These are phyloP conservation scores for Aldabrachelys gigantea DNA, from an alignment of 2,113 vertebrate species.

Conservation along the genomic window DNA sequence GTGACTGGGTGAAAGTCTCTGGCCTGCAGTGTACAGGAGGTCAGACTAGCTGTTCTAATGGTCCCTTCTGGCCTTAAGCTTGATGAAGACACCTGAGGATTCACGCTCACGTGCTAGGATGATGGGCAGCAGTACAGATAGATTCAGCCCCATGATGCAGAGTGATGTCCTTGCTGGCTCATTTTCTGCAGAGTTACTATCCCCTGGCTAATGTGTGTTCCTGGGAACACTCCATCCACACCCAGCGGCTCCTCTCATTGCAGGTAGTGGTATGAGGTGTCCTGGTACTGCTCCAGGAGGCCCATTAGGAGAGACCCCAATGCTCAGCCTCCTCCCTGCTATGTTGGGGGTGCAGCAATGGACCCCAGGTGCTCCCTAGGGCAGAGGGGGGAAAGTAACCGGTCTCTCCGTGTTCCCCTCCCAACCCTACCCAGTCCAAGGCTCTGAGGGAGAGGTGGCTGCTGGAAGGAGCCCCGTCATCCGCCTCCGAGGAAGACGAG, in stretches of 20 bases:
- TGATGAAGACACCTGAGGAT: not conserved
- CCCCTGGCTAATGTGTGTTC: not conserved
- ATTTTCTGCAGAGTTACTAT: not conserved
- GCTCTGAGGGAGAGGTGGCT: slow-evolving; percentile 93
- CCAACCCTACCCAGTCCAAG: slow-evolving; percentile 83
- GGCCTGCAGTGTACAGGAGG: no score
- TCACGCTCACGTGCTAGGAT: not conserved
- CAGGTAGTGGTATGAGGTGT: not conserved
- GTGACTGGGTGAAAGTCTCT: not conserved
- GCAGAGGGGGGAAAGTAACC: not conserved
- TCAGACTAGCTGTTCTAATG: not conserved
- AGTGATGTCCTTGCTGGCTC: not conserved
- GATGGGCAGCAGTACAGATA: not conserved
- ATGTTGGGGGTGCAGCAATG: not conserved
- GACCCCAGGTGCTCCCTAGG: not conserved
- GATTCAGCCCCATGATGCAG: not conserved
- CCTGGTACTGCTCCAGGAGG: not conserved
- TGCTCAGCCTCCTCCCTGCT: not conserved
- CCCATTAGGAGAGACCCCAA: not conserved
- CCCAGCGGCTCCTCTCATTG: not conserved
- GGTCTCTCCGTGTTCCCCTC: not conserved
- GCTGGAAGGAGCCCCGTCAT: slow-evolving; percentile 88
- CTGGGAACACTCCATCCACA: not conserved
- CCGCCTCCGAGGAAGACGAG: slow-evolving; percentile 84
- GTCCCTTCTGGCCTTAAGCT: not conserved